phyloP scores from a whole-genome alignment of 2,797 vertebrate species.

The Catostomus latipinnis region DNA sequence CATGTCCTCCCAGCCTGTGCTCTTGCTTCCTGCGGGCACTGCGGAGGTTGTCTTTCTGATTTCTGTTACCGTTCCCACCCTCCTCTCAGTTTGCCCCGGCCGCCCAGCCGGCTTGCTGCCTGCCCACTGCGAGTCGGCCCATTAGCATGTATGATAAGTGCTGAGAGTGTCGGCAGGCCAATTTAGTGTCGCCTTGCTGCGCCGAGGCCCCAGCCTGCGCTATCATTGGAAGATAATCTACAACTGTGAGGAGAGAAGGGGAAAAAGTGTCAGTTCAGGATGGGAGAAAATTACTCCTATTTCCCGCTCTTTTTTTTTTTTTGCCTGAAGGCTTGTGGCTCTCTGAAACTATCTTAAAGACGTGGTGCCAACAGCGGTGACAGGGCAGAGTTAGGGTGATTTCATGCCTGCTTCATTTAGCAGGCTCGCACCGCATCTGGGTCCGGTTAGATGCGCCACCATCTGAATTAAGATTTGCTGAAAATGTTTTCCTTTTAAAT shows the following conservation, averaged over 20 bases:
- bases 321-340: slow-evolving; percentile 14
- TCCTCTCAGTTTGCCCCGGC: slow-evolving; percentile 43
- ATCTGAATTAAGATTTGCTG: slow-evolving; percentile 11
- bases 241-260: slow-evolving; percentile 61
- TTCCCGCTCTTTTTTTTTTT: slow-evolving; percentile 8
- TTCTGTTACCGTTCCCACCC: slow-evolving; percentile 39
- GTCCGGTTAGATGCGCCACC: background rate
- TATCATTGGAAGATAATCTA: slow-evolving; percentile 67
- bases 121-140: slow-evolving; percentile 47
- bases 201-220: slow-evolving; percentile 59
- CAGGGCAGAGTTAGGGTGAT: slow-evolving; percentile 34
- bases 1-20: slow-evolving; percentile 34
- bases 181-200: slow-evolving; percentile 54
- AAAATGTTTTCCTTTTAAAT: no score
- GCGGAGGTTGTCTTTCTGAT: slow-evolving; percentile 49
- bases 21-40: slow-evolving; percentile 48
- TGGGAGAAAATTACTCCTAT: slow-evolving; percentile 56
- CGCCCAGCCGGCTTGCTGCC: slow-evolving; percentile 36
- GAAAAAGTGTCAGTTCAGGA: slow-evolving; percentile 49
- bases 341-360: slow-evolving; percentile 35
- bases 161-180: slow-evolving; percentile 56
- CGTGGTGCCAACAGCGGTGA: slow-evolving; percentile 12
- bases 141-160: slow-evolving; percentile 69
- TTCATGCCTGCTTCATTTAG: slow-evolving; percentile 31
- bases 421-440: background rate